These are phyloP conservation scores for Luehdorfia chinensis DNA, from an alignment of 1,140 invertebrate species.

Conservation along the genomic window DNA sequence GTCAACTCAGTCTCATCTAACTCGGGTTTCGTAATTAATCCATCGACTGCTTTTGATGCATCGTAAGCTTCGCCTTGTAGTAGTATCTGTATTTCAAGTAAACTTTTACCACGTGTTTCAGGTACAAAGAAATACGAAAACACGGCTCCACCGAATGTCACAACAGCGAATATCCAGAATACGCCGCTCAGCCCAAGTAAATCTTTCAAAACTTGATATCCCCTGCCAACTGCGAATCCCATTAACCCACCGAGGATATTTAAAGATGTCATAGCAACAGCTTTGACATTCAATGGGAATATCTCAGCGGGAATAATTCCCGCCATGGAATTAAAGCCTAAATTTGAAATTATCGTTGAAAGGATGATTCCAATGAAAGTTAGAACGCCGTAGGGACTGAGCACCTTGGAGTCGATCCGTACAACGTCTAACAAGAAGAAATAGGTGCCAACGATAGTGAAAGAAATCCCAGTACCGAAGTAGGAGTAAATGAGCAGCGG, in stretches of 20 bases:
- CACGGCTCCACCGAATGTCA: conserved; percentile 66
- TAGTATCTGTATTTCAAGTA: conserved; percentile 81
- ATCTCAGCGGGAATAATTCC: conserved; percentile 79
- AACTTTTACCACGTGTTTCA: conserved; percentile 83
- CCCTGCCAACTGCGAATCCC: conserved; percentile 72
- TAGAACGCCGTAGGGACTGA: conserved; percentile 58
- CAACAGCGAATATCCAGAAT: conserved; percentile 72
- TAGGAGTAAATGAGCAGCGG: conserved; percentile 82
- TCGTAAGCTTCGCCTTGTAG: conserved; percentile 42
- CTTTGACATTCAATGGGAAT: conserved; percentile 79
- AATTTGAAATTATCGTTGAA: conserved; percentile 74
- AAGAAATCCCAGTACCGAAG: conserved; percentile 64
- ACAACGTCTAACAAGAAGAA: conserved; percentile 62
- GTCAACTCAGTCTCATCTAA: conserved; percentile 15
- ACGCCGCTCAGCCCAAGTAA: conserved; percentile 64
- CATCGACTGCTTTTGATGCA: conserved; percentile 5
- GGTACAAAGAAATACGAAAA: conserved; percentile 81
- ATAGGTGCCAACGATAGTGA: conserved; percentile 71
- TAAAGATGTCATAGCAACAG: conserved; percentile 68
- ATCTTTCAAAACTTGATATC: conserved; percentile 73
- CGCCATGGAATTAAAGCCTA: conserved; percentile 78
- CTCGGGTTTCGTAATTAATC: conserved; percentile 3
- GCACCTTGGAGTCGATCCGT: conserved; percentile 29
- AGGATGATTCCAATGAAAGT: conserved; percentile 75
- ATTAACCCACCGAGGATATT: conserved; percentile 51